A percentile compares a stretch with the other conserved stretches of the same genome.
Evolutionary conservation across 1,140 invertebrate genomes (phyloP).

Genomic region (Dendroctonus valens): DNA sequence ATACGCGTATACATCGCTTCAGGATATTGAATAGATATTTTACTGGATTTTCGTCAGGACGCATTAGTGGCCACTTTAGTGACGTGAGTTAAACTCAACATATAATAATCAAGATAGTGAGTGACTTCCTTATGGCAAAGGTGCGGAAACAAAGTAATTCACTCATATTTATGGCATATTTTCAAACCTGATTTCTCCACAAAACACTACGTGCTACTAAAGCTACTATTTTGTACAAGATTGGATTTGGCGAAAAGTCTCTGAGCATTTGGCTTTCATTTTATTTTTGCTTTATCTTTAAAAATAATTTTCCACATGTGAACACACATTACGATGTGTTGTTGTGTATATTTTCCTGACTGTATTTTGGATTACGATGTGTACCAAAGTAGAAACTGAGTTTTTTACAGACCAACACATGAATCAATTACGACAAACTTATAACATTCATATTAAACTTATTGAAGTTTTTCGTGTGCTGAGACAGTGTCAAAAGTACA

Average conservation of each 20-base stretch:
- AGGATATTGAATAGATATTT: constrained; percentile 24
- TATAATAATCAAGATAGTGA: constrained; percentile 6
- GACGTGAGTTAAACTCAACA: neutral
- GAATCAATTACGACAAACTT: too few relatives aligned
- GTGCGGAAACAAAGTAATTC: constrained; percentile 7
- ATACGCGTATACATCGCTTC: constrained; percentile 17
- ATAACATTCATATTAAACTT: too few relatives aligned
- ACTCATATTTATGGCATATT: constrained; percentile 17
- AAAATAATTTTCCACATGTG: constrained; percentile 22
- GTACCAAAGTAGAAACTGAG: too few relatives aligned
- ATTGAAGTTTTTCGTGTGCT: too few relatives aligned
- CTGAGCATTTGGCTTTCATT: constrained; percentile 10
- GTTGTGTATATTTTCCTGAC: too few relatives aligned
- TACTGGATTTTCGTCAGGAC: constrained; percentile 19
- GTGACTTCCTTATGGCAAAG: constrained; percentile 6
- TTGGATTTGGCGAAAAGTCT: constrained; percentile 35
- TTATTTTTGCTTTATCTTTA: constrained; percentile 20
- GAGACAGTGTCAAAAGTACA: too few relatives aligned
- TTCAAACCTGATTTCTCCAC: neutral
- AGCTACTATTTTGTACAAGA: constrained; percentile 39
- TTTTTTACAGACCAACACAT: too few relatives aligned
- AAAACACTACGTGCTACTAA: constrained; percentile 45
- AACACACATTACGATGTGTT: too few relatives aligned
- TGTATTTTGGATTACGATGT: too few relatives aligned
- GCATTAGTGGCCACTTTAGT: too few relatives aligned